These are phyloP conservation scores for Empidonax traillii DNA, from an alignment of 2,113 vertebrate species.

Conservation along the genomic window DNA sequence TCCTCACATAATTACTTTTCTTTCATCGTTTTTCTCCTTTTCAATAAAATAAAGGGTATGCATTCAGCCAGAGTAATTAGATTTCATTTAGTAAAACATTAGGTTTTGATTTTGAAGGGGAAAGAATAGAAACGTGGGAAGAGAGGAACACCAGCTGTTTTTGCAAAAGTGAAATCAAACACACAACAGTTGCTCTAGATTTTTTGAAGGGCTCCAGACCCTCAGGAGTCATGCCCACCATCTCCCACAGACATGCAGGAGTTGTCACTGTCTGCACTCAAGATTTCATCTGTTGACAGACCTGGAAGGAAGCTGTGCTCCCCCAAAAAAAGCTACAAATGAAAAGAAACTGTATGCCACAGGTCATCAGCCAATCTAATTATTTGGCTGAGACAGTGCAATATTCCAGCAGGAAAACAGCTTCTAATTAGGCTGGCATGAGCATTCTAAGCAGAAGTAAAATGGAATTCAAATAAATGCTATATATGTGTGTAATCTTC, in stretches of 20 bases:
- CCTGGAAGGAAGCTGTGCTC: background rate
- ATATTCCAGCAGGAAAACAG: background rate
- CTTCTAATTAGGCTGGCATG: constrained; percentile 10
- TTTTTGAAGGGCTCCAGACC: background rate
- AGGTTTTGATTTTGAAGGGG: background rate
- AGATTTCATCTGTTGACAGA: background rate
- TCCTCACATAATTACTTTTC: constrained; percentile 40
- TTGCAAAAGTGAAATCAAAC: background rate
- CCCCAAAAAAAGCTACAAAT: background rate
- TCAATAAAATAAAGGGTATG: constrained; percentile 11
- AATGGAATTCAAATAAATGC: background rate
- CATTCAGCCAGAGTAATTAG: constrained; percentile 24
- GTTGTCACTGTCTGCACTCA: background rate
- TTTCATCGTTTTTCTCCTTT: background rate
- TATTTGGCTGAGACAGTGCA: background rate
- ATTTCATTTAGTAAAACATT: constrained; percentile 38
- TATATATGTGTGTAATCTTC: background rate
- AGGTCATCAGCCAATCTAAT: constrained; percentile 9
- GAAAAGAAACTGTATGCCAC: background rate
- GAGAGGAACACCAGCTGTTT: background rate
- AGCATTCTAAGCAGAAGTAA: constrained; percentile 14
- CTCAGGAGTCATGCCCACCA: rapidly evolving
- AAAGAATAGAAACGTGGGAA: background rate
- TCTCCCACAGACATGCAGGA: background rate
- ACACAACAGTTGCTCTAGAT: background rate